These are phyloP conservation scores for Dynastes grantii DNA, from an alignment of 2,888 invertebrate genomes.

Conservation along the genomic window DNA sequence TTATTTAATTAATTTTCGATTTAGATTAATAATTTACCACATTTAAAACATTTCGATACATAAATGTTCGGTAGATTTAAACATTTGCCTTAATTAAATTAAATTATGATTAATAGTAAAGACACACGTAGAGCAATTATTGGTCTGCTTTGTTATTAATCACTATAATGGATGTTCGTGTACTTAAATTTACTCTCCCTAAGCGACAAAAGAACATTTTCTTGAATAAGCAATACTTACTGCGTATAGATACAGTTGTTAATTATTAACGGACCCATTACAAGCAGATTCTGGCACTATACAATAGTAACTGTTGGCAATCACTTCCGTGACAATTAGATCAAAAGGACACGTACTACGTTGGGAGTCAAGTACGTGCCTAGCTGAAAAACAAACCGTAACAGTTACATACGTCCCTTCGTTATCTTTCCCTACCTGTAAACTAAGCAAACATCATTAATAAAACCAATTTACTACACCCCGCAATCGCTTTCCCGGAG, in stretches of 20 bases:
- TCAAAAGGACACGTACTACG: conserved; percentile 24
- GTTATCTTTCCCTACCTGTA: conserved; percentile 41
- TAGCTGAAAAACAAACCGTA: conserved; percentile 26
- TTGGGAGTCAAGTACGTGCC: conserved; percentile 19
- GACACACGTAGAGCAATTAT: too few species aligned
- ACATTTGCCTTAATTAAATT: too few species aligned
- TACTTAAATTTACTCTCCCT: too few species aligned
- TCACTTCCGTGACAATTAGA: conserved; percentile 32
- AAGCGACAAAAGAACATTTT: too few species aligned
- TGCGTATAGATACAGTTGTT: background rate
- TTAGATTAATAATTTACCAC: too few species aligned
- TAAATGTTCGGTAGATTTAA: too few species aligned
- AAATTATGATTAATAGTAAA: too few species aligned
- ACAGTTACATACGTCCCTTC: conserved; percentile 27
- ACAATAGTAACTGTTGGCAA: background rate
- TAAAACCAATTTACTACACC: conserved; percentile 67
- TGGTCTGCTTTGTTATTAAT: too few species aligned
- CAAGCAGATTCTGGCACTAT: background rate
- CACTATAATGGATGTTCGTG: too few species aligned
- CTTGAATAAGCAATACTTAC: too few species aligned
- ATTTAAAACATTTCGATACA: too few species aligned
- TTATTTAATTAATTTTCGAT: too few species aligned
- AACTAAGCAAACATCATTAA: conserved; percentile 69
- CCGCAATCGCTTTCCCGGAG: conserved; percentile 41
- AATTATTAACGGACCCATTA: background rate